A percentile compares a stretch with the other conserved stretches of the same genome.
These are phyloP conservation scores for Oxycera nigricornis DNA, from an alignment of 2,888 invertebrate genomes.

Conservation along the genomic window DNA sequence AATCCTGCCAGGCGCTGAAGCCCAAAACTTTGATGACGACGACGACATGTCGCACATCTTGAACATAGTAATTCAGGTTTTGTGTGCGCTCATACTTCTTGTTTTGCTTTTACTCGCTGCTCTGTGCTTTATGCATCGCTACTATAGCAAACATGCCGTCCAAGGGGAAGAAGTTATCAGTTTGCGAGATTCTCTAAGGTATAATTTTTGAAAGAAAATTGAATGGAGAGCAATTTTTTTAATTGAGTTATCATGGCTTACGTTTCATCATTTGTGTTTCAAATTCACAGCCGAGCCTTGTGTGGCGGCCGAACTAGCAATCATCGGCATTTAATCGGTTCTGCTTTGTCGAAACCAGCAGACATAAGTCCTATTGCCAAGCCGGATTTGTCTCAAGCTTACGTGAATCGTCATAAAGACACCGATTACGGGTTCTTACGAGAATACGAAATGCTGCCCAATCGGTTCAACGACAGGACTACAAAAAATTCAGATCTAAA, in stretches of 20 bases:
- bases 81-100: conserved; percentile 70
- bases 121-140: conserved; percentile 71
- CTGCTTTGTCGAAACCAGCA: conserved; percentile 70
- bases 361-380: conserved; percentile 82
- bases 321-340: conserved; percentile 72
- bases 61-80: conserved; percentile 73
- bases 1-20: conserved; percentile 72
- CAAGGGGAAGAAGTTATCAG: conserved; percentile 74
- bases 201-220: conserved; percentile 50
- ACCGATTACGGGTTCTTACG: conserved; percentile 91
- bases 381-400: conserved; percentile 77
- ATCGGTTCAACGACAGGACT: conserved; percentile 85
- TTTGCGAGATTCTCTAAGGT: conserved; percentile 72
- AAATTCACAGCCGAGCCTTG: conserved; percentile 54
- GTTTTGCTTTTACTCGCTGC: conserved; percentile 69
- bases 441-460: conserved; percentile 89
- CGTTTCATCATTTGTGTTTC: not conserved
- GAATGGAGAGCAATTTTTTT: not conserved
- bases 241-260: not conserved
- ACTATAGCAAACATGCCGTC: conserved; percentile 70
- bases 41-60: conserved; percentile 62
- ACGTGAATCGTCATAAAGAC: conserved; percentile 82
- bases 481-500: conserved; percentile 85
- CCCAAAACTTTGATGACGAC: conserved; percentile 59
- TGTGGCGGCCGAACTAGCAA: conserved; percentile 62